Evolutionary conservation across 2,113 vertebrate species (phyloP), one percentile per base, ranked within the genome.

Genomic region (Corapipo altera): DNA sequence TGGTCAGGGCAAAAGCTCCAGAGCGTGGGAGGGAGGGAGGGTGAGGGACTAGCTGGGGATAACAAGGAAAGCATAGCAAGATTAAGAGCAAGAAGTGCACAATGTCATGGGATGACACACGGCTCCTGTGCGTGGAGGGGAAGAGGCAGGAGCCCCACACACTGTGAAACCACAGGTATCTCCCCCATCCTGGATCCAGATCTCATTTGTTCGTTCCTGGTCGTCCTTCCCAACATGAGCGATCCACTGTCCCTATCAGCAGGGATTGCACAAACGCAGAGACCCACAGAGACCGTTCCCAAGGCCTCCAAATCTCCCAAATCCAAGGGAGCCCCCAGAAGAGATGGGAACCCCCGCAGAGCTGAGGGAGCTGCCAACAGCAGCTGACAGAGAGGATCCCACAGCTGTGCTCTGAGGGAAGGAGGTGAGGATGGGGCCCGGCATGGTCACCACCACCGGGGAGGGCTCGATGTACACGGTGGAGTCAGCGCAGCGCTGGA

Each of bases 301-400:
- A 10, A 83, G 57, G 48, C 67, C 80, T 30, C 37, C 15, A 32
- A 72, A n/a, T 51, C 78, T 82, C 43, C 74, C 65, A 70, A 37
- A 51, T 35, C 65, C 84, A 44, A 87, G 39, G 33, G 74, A 87
- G 48, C 66, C 48, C 57, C 74, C 74, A 30, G 74, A 78, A 39
- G 73, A 78, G 73, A 78, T 77, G 73, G 85, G 64, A 52, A 77
- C 84, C 18, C 84, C 84, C 8, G 52, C 2, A 6, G 52, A 14
- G 83, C 85, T 71, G n/a, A 88, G 85, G 85, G 85, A 79, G 85
- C 85, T 88, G 35, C 85, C 85, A 59, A 88, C 85, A 72, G 75
- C 85, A 88, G 85, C 85, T 55, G 92, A 90, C 35, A 89, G 81
- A 21, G 91, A 93, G 43, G 75, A 89, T 52, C 91, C 86, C 74